Conservation (phyloP, 2,113 vertebrate genomes). For the Polypterus bichir region DNA sequence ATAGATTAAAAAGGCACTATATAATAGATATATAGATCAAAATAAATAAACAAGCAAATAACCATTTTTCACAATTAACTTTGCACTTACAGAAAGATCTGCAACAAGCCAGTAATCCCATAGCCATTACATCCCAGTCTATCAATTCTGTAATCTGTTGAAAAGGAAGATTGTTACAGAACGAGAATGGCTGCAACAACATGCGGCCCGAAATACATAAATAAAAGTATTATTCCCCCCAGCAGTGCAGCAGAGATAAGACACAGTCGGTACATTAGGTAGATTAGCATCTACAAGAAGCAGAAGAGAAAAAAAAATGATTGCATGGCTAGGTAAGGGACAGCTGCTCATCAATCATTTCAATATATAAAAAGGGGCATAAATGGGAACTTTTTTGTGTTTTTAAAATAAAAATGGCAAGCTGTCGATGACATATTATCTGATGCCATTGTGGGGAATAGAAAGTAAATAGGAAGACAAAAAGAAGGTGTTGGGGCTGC, state of each 20-base stretch:
- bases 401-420: no score
- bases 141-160: not conserved
- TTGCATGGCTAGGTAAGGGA: not conserved
- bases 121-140: not conserved
- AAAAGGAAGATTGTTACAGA: not conserved
- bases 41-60: no score
- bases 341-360: conserved; percentile 3
- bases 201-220: conserved; percentile 3
- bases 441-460: not conserved
- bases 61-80: no score
- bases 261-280: conserved; percentile 15
- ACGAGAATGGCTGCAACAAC: not conserved
- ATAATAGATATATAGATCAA: no score
- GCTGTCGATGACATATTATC: not conserved
- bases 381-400: no score
- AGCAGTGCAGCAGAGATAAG: conserved; percentile 6
- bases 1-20: no score
- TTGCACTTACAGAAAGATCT: not conserved
- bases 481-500: no score
- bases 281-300: conserved; percentile 23
- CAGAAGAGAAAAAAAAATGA: not conserved
- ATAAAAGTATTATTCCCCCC: conserved; percentile 7
- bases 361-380: not conserved
- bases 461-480: no score
- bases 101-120: not conserved